Conservation (phyloP, 2,888 invertebrate genomes). For the Leucania comma region DNA sequence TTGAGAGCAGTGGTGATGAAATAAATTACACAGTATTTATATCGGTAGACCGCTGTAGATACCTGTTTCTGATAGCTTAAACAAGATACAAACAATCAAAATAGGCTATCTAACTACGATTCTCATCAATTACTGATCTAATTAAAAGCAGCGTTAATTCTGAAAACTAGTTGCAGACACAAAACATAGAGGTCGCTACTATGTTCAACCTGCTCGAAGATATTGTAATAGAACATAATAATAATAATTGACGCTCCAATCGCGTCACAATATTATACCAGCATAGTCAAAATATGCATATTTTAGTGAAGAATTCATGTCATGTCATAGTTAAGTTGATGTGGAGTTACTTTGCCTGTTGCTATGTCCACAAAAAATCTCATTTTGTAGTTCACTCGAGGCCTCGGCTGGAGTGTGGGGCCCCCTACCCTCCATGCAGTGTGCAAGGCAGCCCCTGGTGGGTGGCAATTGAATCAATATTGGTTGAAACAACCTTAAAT, state of each 20-base stretch:
- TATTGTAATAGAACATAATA: too few species aligned
- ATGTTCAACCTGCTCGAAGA: not conserved
- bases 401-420: slow-evolving; percentile 5
- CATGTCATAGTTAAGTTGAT: not conserved
- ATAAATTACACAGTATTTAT: too few species aligned
- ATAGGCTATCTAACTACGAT: too few species aligned
- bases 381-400: not conserved
- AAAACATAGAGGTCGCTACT: slow-evolving; percentile 10
- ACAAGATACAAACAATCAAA: too few species aligned
- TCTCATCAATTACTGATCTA: not conserved
- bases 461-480: slow-evolving; percentile 30
- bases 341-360: slow-evolving; percentile 31
- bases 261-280: too few species aligned
- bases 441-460: not conserved
- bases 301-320: not conserved
- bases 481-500: slow-evolving; percentile 8
- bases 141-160: not conserved
- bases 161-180: not conserved
- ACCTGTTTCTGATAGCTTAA: too few species aligned
- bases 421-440: not conserved
- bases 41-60: too few species aligned
- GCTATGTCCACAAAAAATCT: slow-evolving; percentile 5
- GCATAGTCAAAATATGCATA: not conserved
- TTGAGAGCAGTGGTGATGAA: too few species aligned
- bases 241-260: too few species aligned